A percentile compares a stretch with the other conserved stretches of the same genome.
Evolutionary conservation across 53 echinoderm and acorn worm genomes (phyloP).

Genomic region (Hippasteria phrygiana): DNA sequence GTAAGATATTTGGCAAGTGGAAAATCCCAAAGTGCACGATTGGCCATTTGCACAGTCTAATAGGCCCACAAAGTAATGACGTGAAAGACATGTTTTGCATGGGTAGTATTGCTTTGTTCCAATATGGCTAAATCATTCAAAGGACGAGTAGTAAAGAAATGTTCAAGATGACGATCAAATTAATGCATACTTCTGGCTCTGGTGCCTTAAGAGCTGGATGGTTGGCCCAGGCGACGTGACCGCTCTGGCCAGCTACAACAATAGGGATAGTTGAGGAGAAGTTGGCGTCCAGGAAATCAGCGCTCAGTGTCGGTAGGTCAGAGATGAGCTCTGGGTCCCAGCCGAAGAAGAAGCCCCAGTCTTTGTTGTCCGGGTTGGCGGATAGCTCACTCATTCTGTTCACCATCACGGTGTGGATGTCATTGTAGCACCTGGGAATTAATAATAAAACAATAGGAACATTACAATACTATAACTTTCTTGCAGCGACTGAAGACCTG

Average conservation of each 20-base stretch:
- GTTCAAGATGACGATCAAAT: too few relatives aligned
- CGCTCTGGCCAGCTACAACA: constrained; percentile 70
- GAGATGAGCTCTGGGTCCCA: constrained; percentile 76
- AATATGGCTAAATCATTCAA: too few relatives aligned
- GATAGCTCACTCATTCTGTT: constrained; percentile 34
- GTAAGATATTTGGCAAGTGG: too few relatives aligned
- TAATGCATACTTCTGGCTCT: background rate
- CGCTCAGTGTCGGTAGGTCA: constrained; percentile 64
- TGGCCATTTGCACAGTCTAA: too few relatives aligned
- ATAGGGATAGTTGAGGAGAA: constrained; percentile 62
- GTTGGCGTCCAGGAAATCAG: constrained; percentile 62
- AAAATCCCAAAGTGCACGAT: too few relatives aligned
- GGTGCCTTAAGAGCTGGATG: constrained; percentile 21
- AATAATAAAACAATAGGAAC: too few relatives aligned
- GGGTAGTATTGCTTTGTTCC: too few relatives aligned
- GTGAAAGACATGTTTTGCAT: too few relatives aligned
- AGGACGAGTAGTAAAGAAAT: too few relatives aligned
- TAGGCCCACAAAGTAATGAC: too few relatives aligned
- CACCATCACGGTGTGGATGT: constrained; percentile 42
- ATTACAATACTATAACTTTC: too few relatives aligned
- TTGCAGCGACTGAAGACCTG: too few relatives aligned
- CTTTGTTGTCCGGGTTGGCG: constrained; percentile 14
- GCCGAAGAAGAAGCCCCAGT: constrained; percentile 75
- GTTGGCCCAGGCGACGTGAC: constrained; percentile 76
- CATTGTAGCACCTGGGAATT: constrained; percentile 41